Percentiles rank a stretch among this genome's conserved stretches.
Evolutionary conservation across 2,113 vertebrate genomes (phyloP).

Genomic region (Pimephales promelas): DNA sequence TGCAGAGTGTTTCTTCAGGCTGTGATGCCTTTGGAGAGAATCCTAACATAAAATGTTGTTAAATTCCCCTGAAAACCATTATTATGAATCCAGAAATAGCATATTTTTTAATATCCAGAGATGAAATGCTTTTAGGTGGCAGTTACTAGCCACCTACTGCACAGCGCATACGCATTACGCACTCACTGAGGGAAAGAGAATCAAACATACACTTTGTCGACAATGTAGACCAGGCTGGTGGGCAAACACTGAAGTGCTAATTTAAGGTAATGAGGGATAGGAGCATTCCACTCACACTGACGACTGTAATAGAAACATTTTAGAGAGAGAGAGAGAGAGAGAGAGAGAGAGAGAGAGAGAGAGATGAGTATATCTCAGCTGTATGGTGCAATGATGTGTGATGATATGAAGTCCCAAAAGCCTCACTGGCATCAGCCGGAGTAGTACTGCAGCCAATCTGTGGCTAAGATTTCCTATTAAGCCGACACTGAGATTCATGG

Average conservation of each 20-base stretch:
- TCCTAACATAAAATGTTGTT: background rate
- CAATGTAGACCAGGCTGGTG: conserved; percentile 12
- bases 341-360: background rate
- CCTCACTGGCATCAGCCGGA: conserved; percentile 15
- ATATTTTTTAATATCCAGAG: background rate
- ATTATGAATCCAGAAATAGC: conserved; percentile 5
- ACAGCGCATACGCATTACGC: background rate
- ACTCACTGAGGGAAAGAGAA: background rate
- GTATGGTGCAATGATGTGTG: conserved; percentile 41
- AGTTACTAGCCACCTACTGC: background rate
- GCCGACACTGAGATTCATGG: background rate
- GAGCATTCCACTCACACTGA: conserved; percentile 29
- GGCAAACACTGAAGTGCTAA: conserved; percentile 48
- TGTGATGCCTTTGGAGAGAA: conserved; percentile 19
- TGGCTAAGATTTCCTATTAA: background rate
- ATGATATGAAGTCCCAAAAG: conserved; percentile 32
- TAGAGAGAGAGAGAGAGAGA: background rate
- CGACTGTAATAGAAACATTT: conserved; percentile 39
- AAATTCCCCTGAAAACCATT: background rate
- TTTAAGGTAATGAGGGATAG: conserved; percentile 46
- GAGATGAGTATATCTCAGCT: conserved; percentile 4
- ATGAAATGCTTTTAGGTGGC: conserved; percentile 23
- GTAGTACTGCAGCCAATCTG: background rate
- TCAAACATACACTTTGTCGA: conserved; percentile 31
- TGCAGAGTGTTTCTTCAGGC: conserved; percentile 4